Percentiles rank a stretch among this genome's conserved stretches.
These are phyloP conservation scores for Daboia siamensis DNA, from an alignment of 2,113 vertebrate genomes.

Conservation along the genomic window DNA sequence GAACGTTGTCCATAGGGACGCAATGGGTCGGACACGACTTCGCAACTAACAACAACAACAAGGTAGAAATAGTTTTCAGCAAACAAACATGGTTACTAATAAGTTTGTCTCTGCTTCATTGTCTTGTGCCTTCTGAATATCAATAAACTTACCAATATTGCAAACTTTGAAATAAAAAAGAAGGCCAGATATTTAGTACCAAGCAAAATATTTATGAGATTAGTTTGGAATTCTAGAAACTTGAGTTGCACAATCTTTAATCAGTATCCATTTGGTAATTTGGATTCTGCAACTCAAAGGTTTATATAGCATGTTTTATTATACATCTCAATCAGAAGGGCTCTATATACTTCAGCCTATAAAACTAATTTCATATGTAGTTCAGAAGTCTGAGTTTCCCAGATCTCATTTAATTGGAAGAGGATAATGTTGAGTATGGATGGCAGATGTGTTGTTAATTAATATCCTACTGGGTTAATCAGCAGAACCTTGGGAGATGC, in stretches of 20 bases:
- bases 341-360: constrained; percentile 43
- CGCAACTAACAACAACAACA: too few species aligned
- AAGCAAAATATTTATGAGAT: neutral
- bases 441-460: constrained; percentile 73
- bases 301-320: constrained; percentile 51
- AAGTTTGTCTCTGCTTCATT: neutral
- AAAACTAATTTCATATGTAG: constrained; percentile 6
- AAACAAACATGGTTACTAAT: neutral
- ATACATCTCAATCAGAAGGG: constrained; percentile 41
- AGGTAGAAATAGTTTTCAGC: neutral
- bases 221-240: constrained; percentile 25
- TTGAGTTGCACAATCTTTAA: constrained; percentile 45
- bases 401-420: constrained; percentile 67
- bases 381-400: constrained; percentile 65
- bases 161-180: neutral
- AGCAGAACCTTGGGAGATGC: constrained; percentile 67
- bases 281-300: constrained; percentile 39
- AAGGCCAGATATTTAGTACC: too few species aligned
- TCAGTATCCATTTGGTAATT: constrained; percentile 35
- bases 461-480: constrained; percentile 76
- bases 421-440: constrained; percentile 70
- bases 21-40: too few species aligned
- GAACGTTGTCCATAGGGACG: too few species aligned
- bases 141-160: neutral
- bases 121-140: neutral